Conservation (phyloP, 2,888 invertebrate genomes). For the Cheilosia variabilis region DNA sequence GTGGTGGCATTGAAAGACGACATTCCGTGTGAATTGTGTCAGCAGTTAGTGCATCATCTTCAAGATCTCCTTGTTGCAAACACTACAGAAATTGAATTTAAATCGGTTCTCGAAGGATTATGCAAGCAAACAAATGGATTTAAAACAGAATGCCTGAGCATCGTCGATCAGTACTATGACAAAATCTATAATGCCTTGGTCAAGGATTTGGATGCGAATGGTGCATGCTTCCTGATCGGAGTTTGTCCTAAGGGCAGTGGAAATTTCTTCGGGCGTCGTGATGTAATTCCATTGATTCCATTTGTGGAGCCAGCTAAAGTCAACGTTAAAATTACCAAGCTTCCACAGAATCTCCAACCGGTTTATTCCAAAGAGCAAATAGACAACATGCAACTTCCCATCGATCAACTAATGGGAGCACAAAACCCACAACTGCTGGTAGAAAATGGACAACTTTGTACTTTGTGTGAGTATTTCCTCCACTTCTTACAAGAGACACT, state of each 20-base stretch:
- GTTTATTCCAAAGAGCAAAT: conserved; percentile 80
- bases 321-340: conserved; percentile 79
- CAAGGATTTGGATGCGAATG: conserved; percentile 87
- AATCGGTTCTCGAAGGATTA: conserved; percentile 89
- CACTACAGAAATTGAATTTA: conserved; percentile 93
- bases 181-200: conserved; percentile 89
- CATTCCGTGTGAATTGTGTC: conserved; percentile 93
- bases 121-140: conserved; percentile 92
- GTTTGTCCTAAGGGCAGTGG: conserved; percentile 80
- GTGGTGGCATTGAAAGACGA: conserved; percentile 86
- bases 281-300: conserved; percentile 87
- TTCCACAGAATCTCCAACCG: conserved; percentile 80
- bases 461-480: conserved; percentile 92
- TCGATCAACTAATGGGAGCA: conserved; percentile 84
- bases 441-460: conserved; percentile 86
- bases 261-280: conserved; percentile 77
- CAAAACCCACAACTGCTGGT: conserved; percentile 79
- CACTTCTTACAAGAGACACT: conserved; percentile 91
- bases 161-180: conserved; percentile 92
- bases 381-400: conserved; percentile 84
- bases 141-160: conserved; percentile 88
- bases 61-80: conserved; percentile 92
- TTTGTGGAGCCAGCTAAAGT: conserved; percentile 83
- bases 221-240: conserved; percentile 88
- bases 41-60: conserved; percentile 91